phyloP scores from a whole-genome alignment of 1,140 invertebrate species.

The Drosophila jambulina region DNA sequence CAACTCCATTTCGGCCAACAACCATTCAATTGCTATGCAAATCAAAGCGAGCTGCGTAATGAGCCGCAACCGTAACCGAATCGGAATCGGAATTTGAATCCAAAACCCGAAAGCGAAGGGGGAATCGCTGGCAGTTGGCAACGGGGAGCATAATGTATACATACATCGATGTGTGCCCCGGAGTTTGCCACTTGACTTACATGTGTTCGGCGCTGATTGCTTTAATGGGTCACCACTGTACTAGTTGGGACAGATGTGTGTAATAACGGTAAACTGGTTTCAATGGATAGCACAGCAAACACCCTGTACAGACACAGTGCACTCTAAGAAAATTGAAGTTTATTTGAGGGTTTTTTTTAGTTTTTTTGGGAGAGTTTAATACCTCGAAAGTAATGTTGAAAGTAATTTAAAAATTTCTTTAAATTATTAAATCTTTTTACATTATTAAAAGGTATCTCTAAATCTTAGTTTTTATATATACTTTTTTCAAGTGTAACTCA shows the following conservation, averaged over 20 bases:
- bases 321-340: background rate
- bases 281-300: conserved; percentile 29
- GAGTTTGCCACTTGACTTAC: conserved; percentile 70
- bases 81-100: background rate
- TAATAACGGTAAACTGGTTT: conserved; percentile 50
- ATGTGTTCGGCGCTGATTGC: conserved; percentile 62
- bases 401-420: background rate
- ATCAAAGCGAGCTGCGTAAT: conserved; percentile 74
- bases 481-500: background rate
- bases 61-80: conserved; percentile 56
- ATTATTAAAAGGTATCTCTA: background rate
- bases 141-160: conserved; percentile 16
- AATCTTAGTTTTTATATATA: background rate
- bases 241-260: conserved; percentile 42
- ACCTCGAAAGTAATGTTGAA: background rate
- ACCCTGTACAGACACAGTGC: conserved; percentile 10
- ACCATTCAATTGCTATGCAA: conserved; percentile 75
- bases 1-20: conserved; percentile 39
- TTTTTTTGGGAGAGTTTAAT: background rate
- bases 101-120: conserved; percentile 21
- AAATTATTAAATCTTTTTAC: background rate
- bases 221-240: conserved; percentile 62
- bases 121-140: conserved; percentile 15
- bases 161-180: conserved; percentile 37
- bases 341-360: background rate